Conservation (phyloP, 2,797 vertebrate species). For the Distichodus sexfasciatus region DNA sequence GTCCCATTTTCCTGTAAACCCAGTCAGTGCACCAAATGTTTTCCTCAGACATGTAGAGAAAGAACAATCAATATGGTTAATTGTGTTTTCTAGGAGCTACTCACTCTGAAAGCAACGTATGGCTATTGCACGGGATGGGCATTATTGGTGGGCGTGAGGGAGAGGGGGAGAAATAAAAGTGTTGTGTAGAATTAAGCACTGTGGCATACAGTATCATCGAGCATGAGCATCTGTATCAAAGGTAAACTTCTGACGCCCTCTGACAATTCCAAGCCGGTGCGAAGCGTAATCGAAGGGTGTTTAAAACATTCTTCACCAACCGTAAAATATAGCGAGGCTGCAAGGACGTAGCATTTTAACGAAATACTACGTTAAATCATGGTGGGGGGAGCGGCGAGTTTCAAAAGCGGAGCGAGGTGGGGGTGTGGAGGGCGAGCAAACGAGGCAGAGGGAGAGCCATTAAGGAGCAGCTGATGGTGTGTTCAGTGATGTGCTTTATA, state of each 20-base stretch:
- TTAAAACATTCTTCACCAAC: neutral
- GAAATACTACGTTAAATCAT: conserved; percentile 23
- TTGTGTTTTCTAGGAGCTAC: conserved; percentile 64
- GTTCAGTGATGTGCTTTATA: conserved; percentile 50
- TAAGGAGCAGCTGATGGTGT: conserved; percentile 45
- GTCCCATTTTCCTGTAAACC: conserved; percentile 64
- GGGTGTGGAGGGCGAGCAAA: neutral
- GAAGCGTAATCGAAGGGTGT: neutral
- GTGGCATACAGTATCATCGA: neutral
- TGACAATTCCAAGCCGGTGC: no score
- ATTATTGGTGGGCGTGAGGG: neutral
- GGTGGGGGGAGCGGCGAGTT: neutral
- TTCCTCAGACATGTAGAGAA: conserved; percentile 48
- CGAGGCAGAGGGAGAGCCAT: conserved; percentile 26
- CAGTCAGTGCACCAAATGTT: conserved; percentile 56
- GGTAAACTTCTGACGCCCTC: no score
- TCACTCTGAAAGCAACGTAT: conserved; percentile 30
- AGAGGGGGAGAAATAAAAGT: neutral
- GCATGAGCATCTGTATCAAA: neutral
- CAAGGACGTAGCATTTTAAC: neutral
- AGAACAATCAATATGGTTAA: conserved; percentile 66
- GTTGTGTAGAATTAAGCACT: neutral
- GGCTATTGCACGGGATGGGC: neutral
- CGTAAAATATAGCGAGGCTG: neutral
- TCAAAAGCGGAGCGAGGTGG: neutral